phyloP scores from a whole-genome alignment of 2,113 vertebrate genomes.

The Gorsachius goisagi region DNA sequence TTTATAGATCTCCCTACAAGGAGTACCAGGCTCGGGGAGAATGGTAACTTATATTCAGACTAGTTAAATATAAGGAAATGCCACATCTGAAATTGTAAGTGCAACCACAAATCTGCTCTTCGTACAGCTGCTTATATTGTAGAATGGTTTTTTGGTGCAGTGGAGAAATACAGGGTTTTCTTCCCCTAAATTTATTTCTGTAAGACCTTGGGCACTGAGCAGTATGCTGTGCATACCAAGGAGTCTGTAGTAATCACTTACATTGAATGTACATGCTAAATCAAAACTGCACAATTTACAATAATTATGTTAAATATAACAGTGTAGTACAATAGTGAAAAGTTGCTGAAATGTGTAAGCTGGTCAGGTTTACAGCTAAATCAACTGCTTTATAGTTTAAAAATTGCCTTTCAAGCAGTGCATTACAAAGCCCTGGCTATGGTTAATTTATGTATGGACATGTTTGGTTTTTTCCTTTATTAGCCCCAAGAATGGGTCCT shows the following conservation, averaged over 20 bases:
- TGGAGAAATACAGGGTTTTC: neutral
- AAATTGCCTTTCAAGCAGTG: neutral
- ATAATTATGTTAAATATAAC: neutral
- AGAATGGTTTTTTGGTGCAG: neutral
- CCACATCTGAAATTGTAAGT: neutral
- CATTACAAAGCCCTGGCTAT: neutral
- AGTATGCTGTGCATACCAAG: neutral
- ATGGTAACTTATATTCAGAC: neutral
- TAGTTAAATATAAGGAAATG: neutral
- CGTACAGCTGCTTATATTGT: neutral
- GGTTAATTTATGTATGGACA: neutral
- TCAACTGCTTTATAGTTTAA: slow-evolving; percentile 13
- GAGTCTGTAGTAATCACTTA: neutral
- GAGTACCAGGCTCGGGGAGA: neutral
- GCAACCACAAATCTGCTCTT: neutral
- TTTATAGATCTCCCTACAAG: neutral
- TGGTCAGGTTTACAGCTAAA: slow-evolving; percentile 14
- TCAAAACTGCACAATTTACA: neutral
- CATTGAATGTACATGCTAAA: neutral
- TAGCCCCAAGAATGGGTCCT: neutral
- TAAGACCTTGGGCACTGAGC: neutral
- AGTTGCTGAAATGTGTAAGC: slow-evolving; percentile 10
- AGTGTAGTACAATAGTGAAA: neutral
- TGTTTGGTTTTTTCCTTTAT: neutral
- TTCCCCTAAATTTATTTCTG: neutral